Evolutionary conservation across 2,113 vertebrate genomes (phyloP).

Genomic region (Cynoglossus semilaevis): DNA sequence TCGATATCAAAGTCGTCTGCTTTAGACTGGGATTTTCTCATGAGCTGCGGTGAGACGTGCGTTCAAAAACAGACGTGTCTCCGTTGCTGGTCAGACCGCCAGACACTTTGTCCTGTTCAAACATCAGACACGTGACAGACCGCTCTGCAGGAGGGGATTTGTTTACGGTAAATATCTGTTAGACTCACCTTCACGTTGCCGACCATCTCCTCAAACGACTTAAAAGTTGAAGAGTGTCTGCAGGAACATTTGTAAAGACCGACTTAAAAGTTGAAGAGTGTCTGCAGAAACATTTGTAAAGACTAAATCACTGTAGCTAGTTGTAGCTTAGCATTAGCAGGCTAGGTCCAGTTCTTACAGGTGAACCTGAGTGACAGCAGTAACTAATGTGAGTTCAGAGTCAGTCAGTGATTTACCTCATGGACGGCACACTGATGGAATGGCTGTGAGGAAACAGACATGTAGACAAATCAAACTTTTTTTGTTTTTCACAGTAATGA

Average conservation of each 20-base stretch:
- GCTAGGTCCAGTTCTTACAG: too few species aligned
- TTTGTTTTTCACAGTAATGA: too few species aligned
- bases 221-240: slow-evolving; percentile 94
- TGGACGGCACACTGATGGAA: slow-evolving; percentile 93
- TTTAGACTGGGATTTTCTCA: slow-evolving; percentile 15
- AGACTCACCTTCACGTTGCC: slow-evolving; percentile 86
- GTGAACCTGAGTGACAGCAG: too few species aligned
- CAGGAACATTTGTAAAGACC: slow-evolving; percentile 6
- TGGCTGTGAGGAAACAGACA: slow-evolving; percentile 82
- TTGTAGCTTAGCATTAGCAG: too few species aligned
- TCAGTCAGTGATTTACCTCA: slow-evolving; percentile 85
- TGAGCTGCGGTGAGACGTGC: slow-evolving; percentile 34
- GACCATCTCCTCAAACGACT: slow-evolving; percentile 90
- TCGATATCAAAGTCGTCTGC: slow-evolving; percentile 14
- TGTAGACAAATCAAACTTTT: too few species aligned
- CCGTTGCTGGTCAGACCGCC: slow-evolving; percentile 39
- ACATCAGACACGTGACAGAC: slow-evolving; percentile 13
- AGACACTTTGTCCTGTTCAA: slow-evolving; percentile 60
- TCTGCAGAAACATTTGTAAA: slow-evolving; percentile 68
- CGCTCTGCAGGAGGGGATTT: not conserved
- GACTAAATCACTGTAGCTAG: too few species aligned
- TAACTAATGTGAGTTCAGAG: not conserved
- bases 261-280: slow-evolving; percentile 93
- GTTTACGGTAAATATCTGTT: not conserved
- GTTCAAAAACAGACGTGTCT: slow-evolving; percentile 51